Conservation (phyloP, 2,113 vertebrate genomes). For the Microcebus tavaratra region DNA sequence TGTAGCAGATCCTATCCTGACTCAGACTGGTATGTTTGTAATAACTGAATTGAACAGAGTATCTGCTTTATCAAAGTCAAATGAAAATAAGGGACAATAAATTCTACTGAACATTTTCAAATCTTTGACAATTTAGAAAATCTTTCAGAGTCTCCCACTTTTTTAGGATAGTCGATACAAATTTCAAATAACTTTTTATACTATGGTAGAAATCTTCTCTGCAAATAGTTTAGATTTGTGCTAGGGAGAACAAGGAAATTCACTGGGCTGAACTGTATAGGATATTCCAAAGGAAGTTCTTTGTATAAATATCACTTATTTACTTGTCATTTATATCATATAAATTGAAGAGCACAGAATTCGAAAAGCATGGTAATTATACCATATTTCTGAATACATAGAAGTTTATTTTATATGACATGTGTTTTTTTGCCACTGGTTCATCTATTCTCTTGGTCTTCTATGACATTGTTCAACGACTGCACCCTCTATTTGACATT, state of each 20-base stretch:
- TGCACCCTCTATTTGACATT: not conserved
- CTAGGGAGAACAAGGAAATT: not conserved
- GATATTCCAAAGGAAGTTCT: not conserved
- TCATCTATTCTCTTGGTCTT: not conserved
- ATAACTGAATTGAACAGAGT: not conserved
- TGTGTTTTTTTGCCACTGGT: not conserved
- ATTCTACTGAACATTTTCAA: not conserved
- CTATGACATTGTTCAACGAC: not conserved
- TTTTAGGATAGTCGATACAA: not conserved
- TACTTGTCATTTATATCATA: not conserved
- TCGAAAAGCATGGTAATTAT: not conserved
- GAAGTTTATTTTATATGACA: not conserved
- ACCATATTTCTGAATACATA: not conserved
- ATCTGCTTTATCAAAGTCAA: constrained; percentile 29
- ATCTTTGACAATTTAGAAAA: constrained; percentile 5
- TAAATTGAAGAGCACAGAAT: not conserved
- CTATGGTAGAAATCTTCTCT: not conserved
- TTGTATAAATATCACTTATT: not conserved
- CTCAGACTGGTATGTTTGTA: not conserved
- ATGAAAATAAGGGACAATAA: constrained; percentile 25
- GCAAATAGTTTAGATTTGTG: not conserved
- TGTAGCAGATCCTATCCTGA: not conserved
- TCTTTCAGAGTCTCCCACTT: not conserved
- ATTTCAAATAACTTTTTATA: not conserved
- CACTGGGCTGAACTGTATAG: not conserved